phyloP scores from a whole-genome alignment of 2,888 invertebrate species.

The Drosophila robusta region DNA sequence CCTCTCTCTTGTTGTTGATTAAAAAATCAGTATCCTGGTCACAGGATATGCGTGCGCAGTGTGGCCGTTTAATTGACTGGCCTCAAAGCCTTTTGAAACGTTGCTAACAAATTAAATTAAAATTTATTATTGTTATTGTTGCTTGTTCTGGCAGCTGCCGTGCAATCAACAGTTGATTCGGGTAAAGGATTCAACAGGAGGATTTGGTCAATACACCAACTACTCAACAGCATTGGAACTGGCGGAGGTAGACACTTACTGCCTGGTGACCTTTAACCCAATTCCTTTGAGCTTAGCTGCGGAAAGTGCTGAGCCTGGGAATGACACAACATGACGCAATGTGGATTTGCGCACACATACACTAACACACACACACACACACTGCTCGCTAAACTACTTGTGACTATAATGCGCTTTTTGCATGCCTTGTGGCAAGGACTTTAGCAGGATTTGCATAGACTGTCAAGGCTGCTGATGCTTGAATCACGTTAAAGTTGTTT shows the following conservation, averaged over 20 bases:
- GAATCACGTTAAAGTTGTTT: neutral
- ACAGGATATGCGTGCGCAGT: slow-evolving; percentile 41
- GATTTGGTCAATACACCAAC: slow-evolving; percentile 34
- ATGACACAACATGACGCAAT: slow-evolving; percentile 56
- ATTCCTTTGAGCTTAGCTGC: slow-evolving; percentile 29
- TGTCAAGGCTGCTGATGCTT: neutral
- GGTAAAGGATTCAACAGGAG: slow-evolving; percentile 14
- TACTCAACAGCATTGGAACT: slow-evolving; percentile 30
- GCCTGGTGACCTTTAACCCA: slow-evolving; percentile 52
- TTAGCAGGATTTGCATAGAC: slow-evolving; percentile 26
- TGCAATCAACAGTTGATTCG: slow-evolving; percentile 60
- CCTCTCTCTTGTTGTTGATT: neutral
- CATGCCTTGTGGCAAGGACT: slow-evolving; percentile 47
- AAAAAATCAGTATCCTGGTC: slow-evolving; percentile 36
- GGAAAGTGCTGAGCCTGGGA: slow-evolving; percentile 15
- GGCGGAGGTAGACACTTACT: neutral
- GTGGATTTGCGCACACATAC: slow-evolving; percentile 33
- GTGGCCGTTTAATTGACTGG: slow-evolving; percentile 67
- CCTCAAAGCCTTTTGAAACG: slow-evolving; percentile 44
- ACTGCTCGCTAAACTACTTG: slow-evolving; percentile 12
- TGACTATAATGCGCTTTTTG: slow-evolving; percentile 25
- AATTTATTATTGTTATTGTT: slow-evolving; percentile 37
- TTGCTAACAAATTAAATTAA: slow-evolving; percentile 68
- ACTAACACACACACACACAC: slow-evolving; percentile 8
- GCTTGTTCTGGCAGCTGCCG: neutral